These are phyloP conservation scores for Scaptomyza hsui DNA, from an alignment of 1,140 invertebrate genomes.

Conservation along the genomic window DNA sequence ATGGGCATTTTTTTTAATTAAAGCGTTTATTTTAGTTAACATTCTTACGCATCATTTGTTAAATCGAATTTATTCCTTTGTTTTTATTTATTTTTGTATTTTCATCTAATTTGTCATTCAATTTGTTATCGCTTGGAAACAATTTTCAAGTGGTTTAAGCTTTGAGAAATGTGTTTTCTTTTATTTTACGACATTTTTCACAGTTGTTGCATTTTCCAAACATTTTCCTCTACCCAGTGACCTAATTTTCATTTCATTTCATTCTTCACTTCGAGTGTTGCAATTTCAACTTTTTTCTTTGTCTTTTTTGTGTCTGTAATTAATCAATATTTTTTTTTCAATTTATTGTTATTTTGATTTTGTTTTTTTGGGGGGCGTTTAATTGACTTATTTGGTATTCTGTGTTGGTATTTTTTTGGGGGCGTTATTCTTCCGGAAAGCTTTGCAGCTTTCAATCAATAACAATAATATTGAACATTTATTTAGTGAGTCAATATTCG, in stretches of 20 bases:
- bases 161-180: conserved; percentile 4
- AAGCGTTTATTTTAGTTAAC: conserved; percentile 1
- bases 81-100: conserved; percentile 13
- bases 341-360: conserved; percentile 29
- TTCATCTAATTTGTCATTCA: conserved; percentile 24
- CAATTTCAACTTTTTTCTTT: conserved; percentile 48
- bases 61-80: not conserved
- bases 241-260: conserved; percentile 48
- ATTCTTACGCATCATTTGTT: conserved; percentile 8
- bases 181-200: conserved; percentile 18
- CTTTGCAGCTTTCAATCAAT: conserved; percentile 16
- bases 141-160: conserved; percentile 18
- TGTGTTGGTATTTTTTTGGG: conserved; percentile 4
- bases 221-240: conserved; percentile 34
- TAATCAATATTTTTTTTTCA: conserved; percentile 69
- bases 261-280: conserved; percentile 57
- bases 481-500: too few species aligned
- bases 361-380: conserved; percentile 45
- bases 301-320: conserved; percentile 47
- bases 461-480: too few species aligned
- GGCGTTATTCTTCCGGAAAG: conserved; percentile 17
- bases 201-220: conserved; percentile 25
- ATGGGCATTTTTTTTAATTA: conserved; percentile 32
- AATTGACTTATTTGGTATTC: not conserved
- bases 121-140: conserved; percentile 23